Evolutionary conservation across 1,140 invertebrate species (phyloP).

Genomic region (Ladona fulva): DNA sequence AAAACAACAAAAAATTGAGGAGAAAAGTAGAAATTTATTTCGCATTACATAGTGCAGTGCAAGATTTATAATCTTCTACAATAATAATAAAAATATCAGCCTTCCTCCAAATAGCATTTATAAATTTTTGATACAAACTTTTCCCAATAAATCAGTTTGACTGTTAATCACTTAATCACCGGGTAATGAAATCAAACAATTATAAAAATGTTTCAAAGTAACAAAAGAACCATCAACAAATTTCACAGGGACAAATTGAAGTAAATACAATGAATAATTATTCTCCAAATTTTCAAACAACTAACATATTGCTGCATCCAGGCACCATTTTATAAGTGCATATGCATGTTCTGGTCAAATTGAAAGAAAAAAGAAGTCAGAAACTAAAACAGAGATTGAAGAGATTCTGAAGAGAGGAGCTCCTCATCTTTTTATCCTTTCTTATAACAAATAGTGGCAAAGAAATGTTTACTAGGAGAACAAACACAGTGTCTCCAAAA

Average conservation of each 20-base stretch:
- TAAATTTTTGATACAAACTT: not conserved
- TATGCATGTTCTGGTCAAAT: too few species aligned
- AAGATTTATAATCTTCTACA: constrained; percentile 10
- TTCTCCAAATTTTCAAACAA: constrained; percentile 4
- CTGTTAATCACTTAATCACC: constrained; percentile 5
- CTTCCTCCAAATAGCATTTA: constrained; percentile 1
- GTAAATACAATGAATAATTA: constrained; percentile 9
- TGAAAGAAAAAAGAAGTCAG: too few species aligned
- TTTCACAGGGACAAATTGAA: not conserved
- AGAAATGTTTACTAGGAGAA: too few species aligned
- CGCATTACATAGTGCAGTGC: constrained; percentile 3
- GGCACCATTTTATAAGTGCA: not conserved
- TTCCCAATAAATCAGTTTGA: constrained; percentile 10
- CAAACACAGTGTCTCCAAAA: not conserved
- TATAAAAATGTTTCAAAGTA: constrained; percentile 6
- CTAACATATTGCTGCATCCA: not conserved
- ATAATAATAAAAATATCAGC: constrained; percentile 11
- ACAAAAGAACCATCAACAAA: constrained; percentile 10
- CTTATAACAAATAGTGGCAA: too few species aligned
- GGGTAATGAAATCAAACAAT: constrained; percentile 10
- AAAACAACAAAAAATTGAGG: not conserved
- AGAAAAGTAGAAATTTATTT: constrained; percentile 8
- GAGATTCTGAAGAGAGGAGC: too few species aligned
- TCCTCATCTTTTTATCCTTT: too few species aligned
- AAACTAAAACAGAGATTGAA: too few species aligned